phyloP scores from a whole-genome alignment of 2,888 invertebrate species.

The Siphlonurus alternatus region DNA sequence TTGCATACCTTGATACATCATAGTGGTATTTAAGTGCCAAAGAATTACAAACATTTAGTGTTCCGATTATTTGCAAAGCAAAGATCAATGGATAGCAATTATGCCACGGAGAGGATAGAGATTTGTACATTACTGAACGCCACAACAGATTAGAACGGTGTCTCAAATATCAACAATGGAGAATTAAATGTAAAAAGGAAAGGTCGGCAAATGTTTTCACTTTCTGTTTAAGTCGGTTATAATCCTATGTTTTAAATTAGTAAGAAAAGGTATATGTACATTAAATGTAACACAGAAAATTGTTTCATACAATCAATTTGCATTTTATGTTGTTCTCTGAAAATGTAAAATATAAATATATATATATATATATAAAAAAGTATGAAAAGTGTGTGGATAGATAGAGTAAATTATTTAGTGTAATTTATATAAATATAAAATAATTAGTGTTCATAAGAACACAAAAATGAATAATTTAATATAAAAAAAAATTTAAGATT shows the following conservation, averaged over 20 bases:
- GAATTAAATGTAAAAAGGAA: too few species aligned
- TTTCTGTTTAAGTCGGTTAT: too few species aligned
- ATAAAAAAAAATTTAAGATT: too few species aligned
- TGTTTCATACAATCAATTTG: background rate
- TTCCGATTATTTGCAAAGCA: background rate
- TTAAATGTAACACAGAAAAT: background rate
- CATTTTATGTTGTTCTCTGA: background rate
- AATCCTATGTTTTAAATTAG: too few species aligned
- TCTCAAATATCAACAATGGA: too few species aligned
- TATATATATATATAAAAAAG: background rate
- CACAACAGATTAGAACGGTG: too few species aligned
- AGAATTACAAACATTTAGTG: too few species aligned
- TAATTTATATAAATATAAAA: background rate
- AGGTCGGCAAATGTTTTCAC: too few species aligned
- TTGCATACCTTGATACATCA: too few species aligned
- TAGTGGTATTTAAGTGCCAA: background rate
- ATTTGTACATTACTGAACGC: too few species aligned
- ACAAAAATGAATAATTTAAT: background rate
- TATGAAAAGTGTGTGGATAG: background rate
- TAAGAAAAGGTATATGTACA: background rate
- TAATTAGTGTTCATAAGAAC: background rate
- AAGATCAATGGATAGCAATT: background rate
- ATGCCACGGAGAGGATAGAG: too few species aligned
- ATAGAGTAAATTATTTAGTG: background rate
- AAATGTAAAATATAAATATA: constrained; percentile 3